Percentiles rank a stretch among this genome's conserved stretches.
Evolutionary conservation across 1,140 invertebrate genomes (phyloP).

Genomic region (Trinorchestia longiramus): DNA sequence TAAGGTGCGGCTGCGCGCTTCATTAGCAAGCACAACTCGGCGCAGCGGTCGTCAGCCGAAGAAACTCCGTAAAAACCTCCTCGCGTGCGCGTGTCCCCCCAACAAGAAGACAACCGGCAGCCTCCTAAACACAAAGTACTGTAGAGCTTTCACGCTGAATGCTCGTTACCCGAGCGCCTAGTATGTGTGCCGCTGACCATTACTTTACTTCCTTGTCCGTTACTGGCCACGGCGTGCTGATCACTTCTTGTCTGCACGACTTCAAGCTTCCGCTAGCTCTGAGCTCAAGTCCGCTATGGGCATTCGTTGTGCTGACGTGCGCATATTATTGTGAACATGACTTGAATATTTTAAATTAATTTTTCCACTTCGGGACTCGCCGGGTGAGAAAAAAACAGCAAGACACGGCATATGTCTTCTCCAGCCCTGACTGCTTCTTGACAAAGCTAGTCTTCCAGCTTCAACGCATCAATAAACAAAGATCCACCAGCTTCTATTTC

Average conservation of each 20-base stretch:
- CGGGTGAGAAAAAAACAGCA: too few species aligned
- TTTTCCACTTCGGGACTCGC: too few species aligned
- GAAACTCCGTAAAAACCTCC: not conserved
- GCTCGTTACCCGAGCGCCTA: not conserved
- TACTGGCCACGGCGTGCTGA: not conserved
- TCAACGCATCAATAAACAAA: too few species aligned
- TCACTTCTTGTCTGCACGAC: not conserved
- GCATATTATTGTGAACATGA: not conserved
- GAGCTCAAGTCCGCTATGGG: not conserved
- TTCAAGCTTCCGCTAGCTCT: not conserved
- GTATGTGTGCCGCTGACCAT: not conserved
- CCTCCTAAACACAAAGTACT: not conserved
- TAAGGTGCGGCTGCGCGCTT: not conserved
- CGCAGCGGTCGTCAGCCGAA: not conserved
- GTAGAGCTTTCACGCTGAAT: not conserved
- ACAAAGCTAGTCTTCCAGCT: too few species aligned
- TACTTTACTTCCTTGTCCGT: not conserved
- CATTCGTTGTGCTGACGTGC: not conserved
- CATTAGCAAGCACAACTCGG: not conserved
- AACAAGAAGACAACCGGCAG: not conserved
- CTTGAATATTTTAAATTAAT: too few species aligned
- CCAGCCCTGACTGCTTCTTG: too few species aligned
- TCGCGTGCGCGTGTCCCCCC: too few species aligned
- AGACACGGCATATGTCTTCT: not conserved
- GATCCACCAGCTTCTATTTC: too few species aligned